Base-by-base conservation (phyloP, 2,888 invertebrate genomes). In the Eilema depressum region DNA sequence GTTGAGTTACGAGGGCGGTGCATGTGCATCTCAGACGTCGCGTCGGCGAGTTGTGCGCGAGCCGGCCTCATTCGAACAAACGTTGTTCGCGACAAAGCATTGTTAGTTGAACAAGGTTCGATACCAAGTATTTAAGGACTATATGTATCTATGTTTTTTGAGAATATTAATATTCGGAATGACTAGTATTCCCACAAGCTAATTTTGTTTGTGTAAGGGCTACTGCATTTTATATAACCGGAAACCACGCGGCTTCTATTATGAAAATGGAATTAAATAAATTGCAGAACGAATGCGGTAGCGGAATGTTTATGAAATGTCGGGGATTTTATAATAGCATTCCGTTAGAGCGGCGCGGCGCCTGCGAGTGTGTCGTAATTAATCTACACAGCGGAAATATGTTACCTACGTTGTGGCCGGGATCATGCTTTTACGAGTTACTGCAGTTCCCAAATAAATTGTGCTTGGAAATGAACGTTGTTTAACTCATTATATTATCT, bases 221-320 rank as follows among this genome's bases (percentile, higher is more conserved):
- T 11, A 37, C 3, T 53, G n/a, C 53, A 53, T 53, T 53, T n/a
- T n/a, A 1, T 53, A 53, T 53, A 53, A n/a, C 53, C n/a, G 10
- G 53, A 20, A 53, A n/a, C 53, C 20, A n/a, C n/a, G 10, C n/a
- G 20, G 53, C n/a, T 47, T 53, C 2, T 53, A 10, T 53, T 53
- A 53, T 53, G n/a, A 53, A 53, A 53, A 8, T n/a, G n/a, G 53
- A 53, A 53, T 53, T 53, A 53, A n/a, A 53, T 53, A 53, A 53
- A n/a, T 53, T 1, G n/a, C 53, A 53, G 53, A n/a, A 53, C 53
- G 10, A 53, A 53, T n/a, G 53, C 53, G 53, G n/a, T n/a, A 5
- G 10, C 20, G n/a, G 7, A 53, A 53, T 53, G 47, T 47, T 47
- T 47, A 20, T 47, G 47, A 47, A 47, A 47, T 47, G 20, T 20